Percentiles rank a stretch among this genome's conserved stretches.
Conservation (phyloP, 2,113 vertebrate genomes). For the Syngnathus floridae region DNA sequence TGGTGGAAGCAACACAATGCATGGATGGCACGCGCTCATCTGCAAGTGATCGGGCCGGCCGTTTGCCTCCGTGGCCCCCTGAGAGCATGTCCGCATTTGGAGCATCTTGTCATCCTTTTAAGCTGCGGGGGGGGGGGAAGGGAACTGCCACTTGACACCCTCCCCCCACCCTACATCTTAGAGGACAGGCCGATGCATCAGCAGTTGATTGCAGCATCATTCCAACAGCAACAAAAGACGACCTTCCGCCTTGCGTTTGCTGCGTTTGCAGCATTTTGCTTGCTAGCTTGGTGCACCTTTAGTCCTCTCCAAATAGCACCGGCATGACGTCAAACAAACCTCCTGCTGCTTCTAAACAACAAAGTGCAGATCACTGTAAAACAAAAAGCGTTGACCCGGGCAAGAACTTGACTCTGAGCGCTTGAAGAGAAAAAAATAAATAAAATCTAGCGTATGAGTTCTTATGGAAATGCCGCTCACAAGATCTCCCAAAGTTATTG, state of each 20-base stretch:
- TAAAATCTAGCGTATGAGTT: too few species aligned
- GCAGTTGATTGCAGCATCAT: neutral
- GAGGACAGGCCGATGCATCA: neutral
- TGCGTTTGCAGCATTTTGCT: too few species aligned
- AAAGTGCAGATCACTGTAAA: too few species aligned
- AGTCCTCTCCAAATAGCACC: too few species aligned
- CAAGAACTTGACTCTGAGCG: too few species aligned
- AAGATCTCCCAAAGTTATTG: too few species aligned
- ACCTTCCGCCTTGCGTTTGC: neutral
- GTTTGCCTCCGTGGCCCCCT: slow-evolving; percentile 33
- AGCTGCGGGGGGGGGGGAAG: neutral
- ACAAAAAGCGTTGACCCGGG: too few species aligned
- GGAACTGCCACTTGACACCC: neutral
- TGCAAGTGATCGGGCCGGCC: neutral
- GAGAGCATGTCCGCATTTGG: slow-evolving; percentile 26
- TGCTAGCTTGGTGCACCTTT: too few species aligned
- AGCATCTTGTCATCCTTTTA: slow-evolving; percentile 48
- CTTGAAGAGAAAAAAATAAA: too few species aligned
- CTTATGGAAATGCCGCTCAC: too few species aligned
- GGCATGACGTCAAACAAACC: too few species aligned
- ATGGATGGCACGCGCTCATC: neutral
- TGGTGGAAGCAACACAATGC: slow-evolving; percentile 6
- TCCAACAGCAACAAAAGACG: neutral
- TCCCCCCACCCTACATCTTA: neutral
- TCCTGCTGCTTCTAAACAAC: too few species aligned